These are phyloP conservation scores for Doryteuthis pealeii DNA, from an alignment of 1,140 invertebrate species.

Conservation along the genomic window DNA sequence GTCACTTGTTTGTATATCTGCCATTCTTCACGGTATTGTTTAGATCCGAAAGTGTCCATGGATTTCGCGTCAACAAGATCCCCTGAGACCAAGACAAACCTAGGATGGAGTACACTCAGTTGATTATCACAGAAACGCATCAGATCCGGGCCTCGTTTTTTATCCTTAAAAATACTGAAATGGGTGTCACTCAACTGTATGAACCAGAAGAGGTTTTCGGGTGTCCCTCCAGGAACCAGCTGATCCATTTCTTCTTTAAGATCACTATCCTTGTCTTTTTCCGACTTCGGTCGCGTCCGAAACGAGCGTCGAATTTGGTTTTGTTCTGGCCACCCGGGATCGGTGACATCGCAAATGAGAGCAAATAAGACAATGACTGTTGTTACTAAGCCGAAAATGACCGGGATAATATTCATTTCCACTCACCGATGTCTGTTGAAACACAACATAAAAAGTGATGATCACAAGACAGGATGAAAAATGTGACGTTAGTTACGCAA, in stretches of 20 bases:
- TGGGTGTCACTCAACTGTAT: constrained; percentile 71
- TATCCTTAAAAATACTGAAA: constrained; percentile 82
- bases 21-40: constrained; percentile 85
- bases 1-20: constrained; percentile 75
- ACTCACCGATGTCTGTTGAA: too few species aligned
- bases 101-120: constrained; percentile 74
- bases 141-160: constrained; percentile 74
- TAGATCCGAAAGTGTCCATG: constrained; percentile 76
- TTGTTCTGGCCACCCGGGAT: background rate
- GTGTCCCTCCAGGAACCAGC: background rate
- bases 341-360: background rate
- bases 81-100: constrained; percentile 79
- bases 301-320: too few species aligned
- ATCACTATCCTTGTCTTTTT: background rate
- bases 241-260: background rate
- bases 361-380: background rate
- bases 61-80: constrained; percentile 90
- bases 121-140: constrained; percentile 79
- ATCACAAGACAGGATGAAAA: background rate
- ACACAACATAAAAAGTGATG: background rate
- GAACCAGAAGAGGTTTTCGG: constrained; percentile 2
- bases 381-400: background rate
- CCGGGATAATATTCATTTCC: background rate
- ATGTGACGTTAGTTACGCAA: too few species aligned
- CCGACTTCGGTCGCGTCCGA: background rate